Conservation (phyloP, 2,888 invertebrate species). For the Drosophila meridionalis region DNA sequence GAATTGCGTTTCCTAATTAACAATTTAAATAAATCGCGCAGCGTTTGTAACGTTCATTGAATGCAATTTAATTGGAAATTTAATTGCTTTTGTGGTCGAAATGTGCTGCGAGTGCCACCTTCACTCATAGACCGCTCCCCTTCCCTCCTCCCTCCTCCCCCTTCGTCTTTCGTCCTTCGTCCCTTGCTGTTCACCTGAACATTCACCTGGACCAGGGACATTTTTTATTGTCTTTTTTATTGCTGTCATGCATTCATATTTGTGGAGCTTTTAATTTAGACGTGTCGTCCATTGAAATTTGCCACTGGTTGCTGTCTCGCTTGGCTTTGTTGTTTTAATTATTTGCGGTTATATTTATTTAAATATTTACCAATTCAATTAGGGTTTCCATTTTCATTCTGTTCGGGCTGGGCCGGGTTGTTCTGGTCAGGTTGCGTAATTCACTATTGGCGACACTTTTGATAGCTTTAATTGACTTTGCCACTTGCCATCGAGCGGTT, state of each 20-base stretch:
- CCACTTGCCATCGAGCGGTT: constrained; percentile 26
- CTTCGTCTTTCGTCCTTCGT: background rate
- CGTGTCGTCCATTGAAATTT: constrained; percentile 70
- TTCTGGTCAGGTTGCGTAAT: constrained; percentile 36
- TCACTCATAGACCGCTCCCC: background rate
- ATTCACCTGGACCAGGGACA: constrained; percentile 5
- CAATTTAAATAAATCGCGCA: constrained; percentile 80
- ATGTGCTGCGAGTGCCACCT: constrained; percentile 49
- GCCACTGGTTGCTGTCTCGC: constrained; percentile 52
- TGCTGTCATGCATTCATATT: constrained; percentile 45
- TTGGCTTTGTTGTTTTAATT: constrained; percentile 80
- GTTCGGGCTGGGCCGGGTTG: constrained; percentile 9
- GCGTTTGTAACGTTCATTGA: constrained; percentile 70
- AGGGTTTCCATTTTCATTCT: constrained; percentile 43
- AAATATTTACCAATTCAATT: constrained; percentile 82
- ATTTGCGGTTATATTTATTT: constrained; percentile 81
- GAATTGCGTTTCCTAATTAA: constrained; percentile 79
- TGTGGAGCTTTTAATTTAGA: constrained; percentile 73
- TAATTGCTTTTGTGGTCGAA: constrained; percentile 80
- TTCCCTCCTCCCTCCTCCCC: constrained; percentile 23
- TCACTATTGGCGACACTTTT: constrained; percentile 49
- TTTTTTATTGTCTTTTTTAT: constrained; percentile 31
- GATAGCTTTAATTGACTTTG: constrained; percentile 67
- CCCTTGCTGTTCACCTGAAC: constrained; percentile 29
- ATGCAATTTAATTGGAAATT: constrained; percentile 82